Evolutionary conservation across 2,888 invertebrate species (phyloP).

Genomic region (Trissolcus brochymenae): DNA sequence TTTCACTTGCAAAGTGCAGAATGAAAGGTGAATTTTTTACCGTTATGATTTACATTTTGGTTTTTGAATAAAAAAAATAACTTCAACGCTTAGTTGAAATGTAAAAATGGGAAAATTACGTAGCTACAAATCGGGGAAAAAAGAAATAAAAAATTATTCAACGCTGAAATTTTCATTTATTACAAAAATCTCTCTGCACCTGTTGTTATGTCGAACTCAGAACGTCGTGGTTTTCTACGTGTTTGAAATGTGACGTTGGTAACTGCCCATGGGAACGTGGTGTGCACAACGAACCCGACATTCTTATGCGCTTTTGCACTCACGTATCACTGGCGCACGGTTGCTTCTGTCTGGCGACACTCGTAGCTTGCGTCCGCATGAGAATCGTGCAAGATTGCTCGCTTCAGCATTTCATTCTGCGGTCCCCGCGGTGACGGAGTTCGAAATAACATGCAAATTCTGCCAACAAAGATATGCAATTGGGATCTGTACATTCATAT

Average conservation of each 20-base stretch:
- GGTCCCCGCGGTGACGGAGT: slow-evolving; percentile 65
- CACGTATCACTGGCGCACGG: slow-evolving; percentile 38
- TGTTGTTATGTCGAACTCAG: slow-evolving; percentile 31
- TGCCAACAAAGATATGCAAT: slow-evolving; percentile 53
- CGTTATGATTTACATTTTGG: no score
- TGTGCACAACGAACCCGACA: slow-evolving; percentile 36
- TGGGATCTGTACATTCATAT: slow-evolving; percentile 28
- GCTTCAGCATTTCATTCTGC: slow-evolving; percentile 64
- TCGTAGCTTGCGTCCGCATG: slow-evolving; percentile 60
- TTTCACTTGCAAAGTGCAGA: slow-evolving; percentile 5
- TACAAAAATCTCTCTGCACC: slow-evolving; percentile 40
- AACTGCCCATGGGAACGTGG: slow-evolving; percentile 51
- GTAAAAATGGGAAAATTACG: no score
- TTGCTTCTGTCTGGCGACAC: slow-evolving; percentile 43
- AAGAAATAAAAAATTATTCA: no score
- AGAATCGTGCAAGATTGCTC: slow-evolving; percentile 64
- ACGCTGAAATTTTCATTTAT: no score
- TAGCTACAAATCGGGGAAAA: no score
- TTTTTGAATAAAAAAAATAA: no score
- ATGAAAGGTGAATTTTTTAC: no score
- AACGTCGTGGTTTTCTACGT: slow-evolving; percentile 51
- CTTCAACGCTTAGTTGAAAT: no score
- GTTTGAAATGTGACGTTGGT: slow-evolving; percentile 36
- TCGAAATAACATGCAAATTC: slow-evolving; percentile 74
- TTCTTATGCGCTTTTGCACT: slow-evolving; percentile 55